Evolutionary conservation across 2,113 vertebrate species (phyloP).

Genomic region (Otis tarda): DNA sequence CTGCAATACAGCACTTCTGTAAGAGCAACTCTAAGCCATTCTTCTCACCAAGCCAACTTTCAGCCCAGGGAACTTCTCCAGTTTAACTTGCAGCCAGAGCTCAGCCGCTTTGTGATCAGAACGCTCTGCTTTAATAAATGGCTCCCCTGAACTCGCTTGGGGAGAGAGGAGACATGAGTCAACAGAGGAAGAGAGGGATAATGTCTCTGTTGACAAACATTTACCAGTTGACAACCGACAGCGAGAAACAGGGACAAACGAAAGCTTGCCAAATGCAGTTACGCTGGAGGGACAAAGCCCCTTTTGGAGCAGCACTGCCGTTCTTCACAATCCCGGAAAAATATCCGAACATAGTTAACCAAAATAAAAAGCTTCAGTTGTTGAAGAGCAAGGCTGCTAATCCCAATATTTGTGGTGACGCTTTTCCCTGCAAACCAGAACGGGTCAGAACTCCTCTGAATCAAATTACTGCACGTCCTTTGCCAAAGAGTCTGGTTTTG

Average conservation of each 20-base stretch:
- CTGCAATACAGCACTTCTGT: background rate
- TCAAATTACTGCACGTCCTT: background rate
- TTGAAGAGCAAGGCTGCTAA: background rate
- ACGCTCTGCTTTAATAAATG: background rate
- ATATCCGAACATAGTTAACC: background rate
- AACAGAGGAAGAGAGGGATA: slow-evolving; percentile 28
- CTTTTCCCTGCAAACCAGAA: background rate
- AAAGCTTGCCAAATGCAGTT: slow-evolving; percentile 27
- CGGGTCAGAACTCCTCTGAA: background rate
- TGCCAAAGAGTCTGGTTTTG: slow-evolving; percentile 39
- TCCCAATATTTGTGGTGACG: background rate
- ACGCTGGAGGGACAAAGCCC: background rate
- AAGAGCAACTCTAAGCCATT: background rate
- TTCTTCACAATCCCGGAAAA: background rate
- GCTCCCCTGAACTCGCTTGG: background rate
- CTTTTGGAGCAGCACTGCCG: background rate
- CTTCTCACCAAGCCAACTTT: background rate
- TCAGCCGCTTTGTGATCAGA: background rate
- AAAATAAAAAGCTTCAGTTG: background rate
- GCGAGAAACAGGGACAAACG: background rate
- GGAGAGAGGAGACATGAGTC: background rate
- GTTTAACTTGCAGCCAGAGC: background rate
- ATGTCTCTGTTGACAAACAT: slow-evolving; percentile 56
- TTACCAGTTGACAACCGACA: background rate
- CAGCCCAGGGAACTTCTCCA: background rate